A percentile compares a stretch with the other conserved stretches of the same genome.
phyloP scores from a whole-genome alignment of 2,113 vertebrate species.

The Butorides virescens region DNA sequence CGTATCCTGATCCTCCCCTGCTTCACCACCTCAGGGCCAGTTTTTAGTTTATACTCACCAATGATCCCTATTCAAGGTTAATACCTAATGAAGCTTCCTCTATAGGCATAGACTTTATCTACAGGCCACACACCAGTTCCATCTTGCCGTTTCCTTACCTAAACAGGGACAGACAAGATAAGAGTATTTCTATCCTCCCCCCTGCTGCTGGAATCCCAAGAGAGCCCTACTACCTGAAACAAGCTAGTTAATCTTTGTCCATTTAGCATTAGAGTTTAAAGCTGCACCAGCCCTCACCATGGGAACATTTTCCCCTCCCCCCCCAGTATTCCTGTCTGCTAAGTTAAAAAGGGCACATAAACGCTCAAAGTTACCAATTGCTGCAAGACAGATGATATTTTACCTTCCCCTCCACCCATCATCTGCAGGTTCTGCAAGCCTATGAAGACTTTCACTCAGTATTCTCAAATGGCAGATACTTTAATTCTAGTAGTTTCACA shows the following conservation, averaged over 20 bases:
- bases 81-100: not conserved
- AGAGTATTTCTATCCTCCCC: not conserved
- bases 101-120: not conserved
- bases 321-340: not conserved
- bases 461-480: not conserved
- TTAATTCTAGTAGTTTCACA: not conserved
- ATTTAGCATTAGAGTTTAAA: not conserved
- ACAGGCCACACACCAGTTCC: not conserved
- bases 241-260: constrained; percentile 16
- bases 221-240: not conserved
- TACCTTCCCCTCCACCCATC: not conserved
- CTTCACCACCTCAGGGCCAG: not conserved
- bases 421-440: not conserved
- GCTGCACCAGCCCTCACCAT: not conserved
- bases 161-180: constrained; percentile 5
- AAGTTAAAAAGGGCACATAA: not conserved
- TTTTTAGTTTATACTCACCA: not conserved
- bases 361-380: not conserved
- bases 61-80: not conserved
- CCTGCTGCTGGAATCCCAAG: not conserved
- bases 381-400: not conserved
- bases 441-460: not conserved
- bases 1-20: not conserved
- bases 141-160: not conserved
- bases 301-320: not conserved